Conservation (phyloP, 2,888 invertebrate genomes). For the Drosophila nigritarsus region DNA sequence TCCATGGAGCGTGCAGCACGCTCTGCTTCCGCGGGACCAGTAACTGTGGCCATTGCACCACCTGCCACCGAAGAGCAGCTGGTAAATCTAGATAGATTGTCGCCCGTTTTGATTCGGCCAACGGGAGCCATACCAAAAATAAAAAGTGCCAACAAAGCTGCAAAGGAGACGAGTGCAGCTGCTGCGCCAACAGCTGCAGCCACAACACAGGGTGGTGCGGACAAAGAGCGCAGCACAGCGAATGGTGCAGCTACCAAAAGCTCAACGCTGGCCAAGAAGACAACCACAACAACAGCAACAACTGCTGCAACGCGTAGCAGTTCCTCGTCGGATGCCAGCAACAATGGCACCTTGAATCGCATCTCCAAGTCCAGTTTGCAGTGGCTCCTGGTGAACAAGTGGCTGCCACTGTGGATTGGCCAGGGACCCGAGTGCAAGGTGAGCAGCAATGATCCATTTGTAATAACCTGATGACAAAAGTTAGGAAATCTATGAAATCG, state of each 20-base stretch:
- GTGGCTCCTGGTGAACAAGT: constrained; percentile 89
- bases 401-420: constrained; percentile 88
- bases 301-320: constrained; percentile 56
- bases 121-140: constrained; percentile 83
- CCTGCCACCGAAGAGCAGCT: constrained; percentile 48
- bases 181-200: constrained; percentile 16
- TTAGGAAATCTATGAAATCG: not conserved
- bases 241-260: constrained; percentile 55
- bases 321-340: constrained; percentile 66
- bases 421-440: constrained; percentile 86
- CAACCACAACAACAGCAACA: constrained; percentile 57
- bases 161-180: constrained; percentile 54
- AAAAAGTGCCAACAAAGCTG: constrained; percentile 63
- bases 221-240: constrained; percentile 21
- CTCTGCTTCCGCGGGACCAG: constrained; percentile 78
- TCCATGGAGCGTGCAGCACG: constrained; percentile 80
- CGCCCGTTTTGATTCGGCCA: constrained; percentile 47
- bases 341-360: constrained; percentile 83
- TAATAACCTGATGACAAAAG: not conserved
- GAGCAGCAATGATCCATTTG: not conserved
- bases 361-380: constrained; percentile 88
- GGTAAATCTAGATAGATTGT: constrained; percentile 21
- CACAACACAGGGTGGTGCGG: constrained; percentile 34
- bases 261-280: constrained; percentile 64
- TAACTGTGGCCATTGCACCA: constrained; percentile 35